Evolutionary conservation across 1,140 invertebrate genomes (phyloP).

Genomic region (Heterodera carotae): DNA sequence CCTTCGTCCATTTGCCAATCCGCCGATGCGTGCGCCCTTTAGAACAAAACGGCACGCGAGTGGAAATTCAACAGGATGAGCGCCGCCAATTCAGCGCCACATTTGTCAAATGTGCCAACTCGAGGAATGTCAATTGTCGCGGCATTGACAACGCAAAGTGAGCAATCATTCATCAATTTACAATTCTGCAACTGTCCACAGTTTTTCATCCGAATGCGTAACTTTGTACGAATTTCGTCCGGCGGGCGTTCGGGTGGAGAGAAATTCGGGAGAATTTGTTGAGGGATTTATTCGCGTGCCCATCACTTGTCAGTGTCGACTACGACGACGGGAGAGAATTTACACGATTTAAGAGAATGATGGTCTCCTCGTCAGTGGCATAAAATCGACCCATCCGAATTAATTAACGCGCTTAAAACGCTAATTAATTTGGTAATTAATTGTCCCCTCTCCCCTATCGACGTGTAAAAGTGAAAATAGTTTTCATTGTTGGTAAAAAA

Average conservation of each 20-base stretch:
- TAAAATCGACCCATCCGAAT: no score
- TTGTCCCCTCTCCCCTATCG: no score
- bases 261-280: constrained; percentile 31
- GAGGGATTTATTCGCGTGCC: constrained; percentile 45
- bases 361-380: no score
- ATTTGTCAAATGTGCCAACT: constrained; percentile 39
- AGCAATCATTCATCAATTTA: neutral
- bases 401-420: no score
- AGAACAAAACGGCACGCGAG: constrained; percentile 46
- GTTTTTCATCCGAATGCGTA: constrained; percentile 50
- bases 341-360: neutral
- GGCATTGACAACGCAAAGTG: constrained; percentile 43
- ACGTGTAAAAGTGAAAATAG: no score
- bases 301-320: constrained; percentile 46
- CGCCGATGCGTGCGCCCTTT: constrained; percentile 3
- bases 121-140: constrained; percentile 30
- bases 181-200: neutral
- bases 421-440: no score
- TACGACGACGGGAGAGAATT: constrained; percentile 38
- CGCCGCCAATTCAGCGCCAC: constrained; percentile 39
- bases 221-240: constrained; percentile 46
- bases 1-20: neutral
- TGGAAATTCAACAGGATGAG: constrained; percentile 46
- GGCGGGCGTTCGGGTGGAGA: constrained; percentile 45
- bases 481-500: neutral